Evolutionary conservation across 2,113 vertebrate genomes (phyloP), one percentile per base, ranked within the genome.

Genomic region (Podocnemis expansa): DNA sequence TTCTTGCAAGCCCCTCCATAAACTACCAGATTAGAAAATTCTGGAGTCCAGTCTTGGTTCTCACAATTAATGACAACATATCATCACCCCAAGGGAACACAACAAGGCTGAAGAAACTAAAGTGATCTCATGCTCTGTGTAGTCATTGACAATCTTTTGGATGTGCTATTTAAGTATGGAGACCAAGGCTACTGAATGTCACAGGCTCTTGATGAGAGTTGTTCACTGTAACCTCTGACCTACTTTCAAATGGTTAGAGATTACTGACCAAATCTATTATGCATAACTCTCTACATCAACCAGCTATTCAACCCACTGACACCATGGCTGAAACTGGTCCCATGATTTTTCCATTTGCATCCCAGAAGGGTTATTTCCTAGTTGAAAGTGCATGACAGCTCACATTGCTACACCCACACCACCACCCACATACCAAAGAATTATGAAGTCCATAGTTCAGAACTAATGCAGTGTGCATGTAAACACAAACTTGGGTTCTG

Each of bases 381-480:
- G 52, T 2, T 25, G 47, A 34, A 89, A 58, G 60, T 47, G 70
- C 84, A 63, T 52, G 43, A 43, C 0, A 0, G 19, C 55, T 95
- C 38, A 1, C 5, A 38, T 31, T 79, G 56, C 93, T 91, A 41
- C 4, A 70, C 19, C 63, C 21, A 34, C 63, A 70, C 10, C 34
- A 38, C 38, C n/a, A n/a, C n/a, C n/a, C 63, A 9, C 19, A 21
- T 4, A 38, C 34, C n/a, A 38, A 70, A 70, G 63, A 22, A 22
- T 22, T 5, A 70, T 45, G 58, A 78, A 63, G 22, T 45, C 63
- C 63, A 45, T 63, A 93, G 85, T 80, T 78, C 52, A 82, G 87
- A 84, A 80, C 4, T 63, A 89, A 73, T 81, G 73, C 80, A n/a
- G 60, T 67, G 29, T 56, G 70, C 49, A n/a, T 43, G 70, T 70